A percentile compares a stretch with the other conserved stretches of the same genome.
Conservation (phyloP, 2,888 invertebrate genomes). For the Allophyes oxyacanthae region DNA sequence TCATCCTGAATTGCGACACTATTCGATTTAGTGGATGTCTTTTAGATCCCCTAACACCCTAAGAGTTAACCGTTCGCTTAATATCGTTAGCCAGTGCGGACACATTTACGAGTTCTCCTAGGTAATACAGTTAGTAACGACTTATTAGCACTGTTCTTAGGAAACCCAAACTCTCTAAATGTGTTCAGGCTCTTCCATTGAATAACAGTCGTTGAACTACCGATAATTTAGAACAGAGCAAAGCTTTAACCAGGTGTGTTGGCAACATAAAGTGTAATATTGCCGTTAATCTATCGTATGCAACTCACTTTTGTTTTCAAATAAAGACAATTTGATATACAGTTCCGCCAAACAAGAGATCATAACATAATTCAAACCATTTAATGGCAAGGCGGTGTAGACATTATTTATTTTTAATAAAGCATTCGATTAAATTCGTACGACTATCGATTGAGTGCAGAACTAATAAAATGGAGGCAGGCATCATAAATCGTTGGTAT, state of each 20-base stretch:
- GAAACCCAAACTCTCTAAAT: conserved; percentile 31
- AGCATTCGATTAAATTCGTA: conserved; percentile 57
- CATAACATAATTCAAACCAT: conserved; percentile 56
- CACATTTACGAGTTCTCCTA: conserved; percentile 37
- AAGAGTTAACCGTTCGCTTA: conserved; percentile 26
- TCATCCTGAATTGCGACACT: conserved; percentile 6
- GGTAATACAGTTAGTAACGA: conserved; percentile 33
- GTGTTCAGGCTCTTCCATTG: conserved; percentile 20
- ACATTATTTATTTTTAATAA: conserved; percentile 68
- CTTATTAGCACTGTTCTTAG: conserved; percentile 40
- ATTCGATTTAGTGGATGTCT: conserved; percentile 22
- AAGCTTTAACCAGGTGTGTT: conserved; percentile 41
- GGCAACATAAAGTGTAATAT: conserved; percentile 29
- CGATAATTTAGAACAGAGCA: conserved; percentile 25
- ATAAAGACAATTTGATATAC: conserved; percentile 39
- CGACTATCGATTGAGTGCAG: conserved; percentile 45
- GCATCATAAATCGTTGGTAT: conserved; percentile 68
- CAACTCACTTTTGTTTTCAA: conserved; percentile 47
- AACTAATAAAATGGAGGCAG: conserved; percentile 68
- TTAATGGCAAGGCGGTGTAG: conserved; percentile 55
- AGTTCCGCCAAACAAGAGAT: conserved; percentile 46
- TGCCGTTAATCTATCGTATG: conserved; percentile 22
- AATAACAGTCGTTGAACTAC: conserved; percentile 20
- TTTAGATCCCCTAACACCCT: conserved; percentile 22
- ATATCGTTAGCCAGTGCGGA: conserved; percentile 36